A percentile compares a stretch with the other conserved stretches of the same genome.
Evolutionary conservation across 2,797 vertebrate species (phyloP).

Genomic region (Lepidocolaptes lacrymiger): DNA sequence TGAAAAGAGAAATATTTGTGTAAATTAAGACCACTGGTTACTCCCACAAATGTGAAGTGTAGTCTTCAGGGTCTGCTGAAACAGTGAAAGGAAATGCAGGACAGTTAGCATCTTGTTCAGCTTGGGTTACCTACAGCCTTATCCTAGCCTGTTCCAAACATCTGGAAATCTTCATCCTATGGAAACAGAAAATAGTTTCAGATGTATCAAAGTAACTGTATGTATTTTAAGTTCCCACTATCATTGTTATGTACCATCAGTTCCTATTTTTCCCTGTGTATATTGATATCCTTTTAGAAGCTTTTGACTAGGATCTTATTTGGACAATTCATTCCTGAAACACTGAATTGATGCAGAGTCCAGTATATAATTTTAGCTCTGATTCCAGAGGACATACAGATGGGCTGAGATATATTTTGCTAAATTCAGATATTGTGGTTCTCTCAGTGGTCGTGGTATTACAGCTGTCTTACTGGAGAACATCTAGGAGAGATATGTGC

Average conservation of each 20-base stretch:
- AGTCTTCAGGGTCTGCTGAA: neutral
- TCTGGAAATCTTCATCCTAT: neutral
- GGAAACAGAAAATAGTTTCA: neutral
- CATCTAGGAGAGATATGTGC: fast-evolving
- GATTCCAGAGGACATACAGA: neutral
- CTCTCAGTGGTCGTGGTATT: neutral
- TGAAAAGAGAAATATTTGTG: neutral
- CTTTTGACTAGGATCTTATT: neutral
- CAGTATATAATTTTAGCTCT: neutral
- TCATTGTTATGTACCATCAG: neutral
- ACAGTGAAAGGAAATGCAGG: neutral
- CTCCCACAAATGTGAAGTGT: neutral
- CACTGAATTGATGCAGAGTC: neutral
- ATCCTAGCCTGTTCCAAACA: neutral
- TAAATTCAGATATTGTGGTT: neutral
- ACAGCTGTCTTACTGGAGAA: neutral
- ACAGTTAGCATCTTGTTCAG: neutral
- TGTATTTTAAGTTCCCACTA: neutral
- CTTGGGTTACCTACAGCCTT: neutral
- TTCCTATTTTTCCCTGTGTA: neutral
- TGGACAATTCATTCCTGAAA: neutral
- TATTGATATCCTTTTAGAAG: neutral
- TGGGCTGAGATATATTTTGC: neutral
- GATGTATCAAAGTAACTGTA: neutral
- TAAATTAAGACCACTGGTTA: neutral